Base-by-base conservation (phyloP, 2,797 vertebrate genomes). In the Acipenser oxyrinchus region DNA sequence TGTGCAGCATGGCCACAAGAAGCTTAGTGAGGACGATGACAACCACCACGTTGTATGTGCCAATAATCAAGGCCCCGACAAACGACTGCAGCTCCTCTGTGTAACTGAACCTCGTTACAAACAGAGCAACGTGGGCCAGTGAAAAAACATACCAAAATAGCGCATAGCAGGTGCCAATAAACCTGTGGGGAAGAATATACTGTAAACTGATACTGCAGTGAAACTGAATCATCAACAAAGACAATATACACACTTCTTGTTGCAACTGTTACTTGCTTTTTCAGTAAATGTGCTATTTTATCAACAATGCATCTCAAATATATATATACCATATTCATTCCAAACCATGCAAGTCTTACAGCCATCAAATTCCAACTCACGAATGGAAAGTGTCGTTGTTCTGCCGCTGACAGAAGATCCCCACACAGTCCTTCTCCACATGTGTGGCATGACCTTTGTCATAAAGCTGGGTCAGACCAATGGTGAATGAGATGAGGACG, bases 131-230 rank as follows among this genome's bases (percentile, higher is more conserved):
- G 0, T 99, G 97, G 6, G 96, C 95, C 81, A 98, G 83, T 18
- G 95, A 99, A 82, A 99, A 99, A 75, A 99, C 97, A 75, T 97
- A 99, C 97, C 97, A 98, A 86, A 99, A 99, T 6, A 99, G 79
- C 66, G 94, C 95, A 64, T 97, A 98, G 81, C 95, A 98, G 2
- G 95, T 98, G 60, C 94, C 95, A 79, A 95, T 93, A 75, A 99
- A 98, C 85, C 95, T 99, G 81, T 15, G 51, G 67, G 8, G 10
- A 64, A 61, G 68, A 6, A 74, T 10, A 6, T 11, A 37, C 5
- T 37, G 37, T 37, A 37, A 37, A 37, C 37, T 37, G 37, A 37
- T 37, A 37, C 37, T 37, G 37, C 37, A 37, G 0, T 37, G 37
- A 37, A 37, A 37, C 37, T 37, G 37, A 37, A 37, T 37, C 37